Evolutionary conservation across 1,140 invertebrate species (phyloP).

Genomic region (Argopecten irradians): DNA sequence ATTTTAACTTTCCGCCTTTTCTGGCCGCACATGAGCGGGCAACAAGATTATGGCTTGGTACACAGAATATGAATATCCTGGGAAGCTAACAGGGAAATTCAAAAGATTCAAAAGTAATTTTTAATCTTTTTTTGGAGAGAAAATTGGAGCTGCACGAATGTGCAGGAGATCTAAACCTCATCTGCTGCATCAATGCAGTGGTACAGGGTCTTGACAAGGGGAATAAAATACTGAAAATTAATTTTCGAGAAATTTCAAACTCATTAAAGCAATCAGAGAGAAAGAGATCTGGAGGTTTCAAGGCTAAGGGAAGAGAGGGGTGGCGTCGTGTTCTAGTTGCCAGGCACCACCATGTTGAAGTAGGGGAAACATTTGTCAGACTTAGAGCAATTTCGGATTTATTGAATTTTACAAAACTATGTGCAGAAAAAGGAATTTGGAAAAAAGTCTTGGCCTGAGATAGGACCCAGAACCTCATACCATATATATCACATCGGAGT

Average conservation of each 20-base stretch:
- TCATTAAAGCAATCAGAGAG: constrained; percentile 3
- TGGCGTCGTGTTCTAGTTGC: background rate
- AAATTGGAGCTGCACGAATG: background rate
- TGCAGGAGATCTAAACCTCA: background rate
- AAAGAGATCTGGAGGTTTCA: constrained; percentile 3
- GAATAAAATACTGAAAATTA: constrained; percentile 19
- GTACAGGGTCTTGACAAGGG: constrained; percentile 14
- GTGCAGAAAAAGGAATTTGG: constrained; percentile 2
- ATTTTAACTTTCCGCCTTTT: background rate
- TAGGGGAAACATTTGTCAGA: constrained; percentile 21
- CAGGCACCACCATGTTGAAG: constrained; percentile 10
- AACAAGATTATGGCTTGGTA: background rate
- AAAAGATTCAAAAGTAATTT: background rate
- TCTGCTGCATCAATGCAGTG: constrained; percentile 4
- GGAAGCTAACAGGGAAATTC: constrained; percentile 7
- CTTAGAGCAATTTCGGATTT: constrained; percentile 17
- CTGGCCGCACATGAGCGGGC: background rate
- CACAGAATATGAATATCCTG: background rate
- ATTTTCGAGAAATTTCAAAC: constrained; percentile 19
- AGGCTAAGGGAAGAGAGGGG: background rate
- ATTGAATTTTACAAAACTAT: constrained; percentile 23
- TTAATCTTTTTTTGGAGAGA: background rate
- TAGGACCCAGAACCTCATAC: background rate
- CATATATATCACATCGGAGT: background rate
- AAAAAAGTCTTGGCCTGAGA: background rate